phyloP scores from a whole-genome alignment of 2,888 invertebrate species.

The Acholoe squamosa region DNA sequence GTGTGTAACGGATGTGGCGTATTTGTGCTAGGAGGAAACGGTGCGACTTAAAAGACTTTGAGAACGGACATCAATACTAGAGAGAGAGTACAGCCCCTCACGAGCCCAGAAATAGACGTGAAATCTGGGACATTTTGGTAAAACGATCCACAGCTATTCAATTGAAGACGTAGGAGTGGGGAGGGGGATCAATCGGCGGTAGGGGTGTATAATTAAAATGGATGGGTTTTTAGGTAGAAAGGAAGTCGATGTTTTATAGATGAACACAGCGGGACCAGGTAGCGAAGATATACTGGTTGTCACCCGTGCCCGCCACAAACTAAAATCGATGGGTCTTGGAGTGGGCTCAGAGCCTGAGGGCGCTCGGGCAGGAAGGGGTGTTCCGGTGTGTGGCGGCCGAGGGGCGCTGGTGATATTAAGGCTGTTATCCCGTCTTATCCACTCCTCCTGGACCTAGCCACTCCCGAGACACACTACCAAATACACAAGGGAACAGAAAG shows the following conservation, averaged over 20 bases:
- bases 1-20: too few species aligned
- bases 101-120: background rate
- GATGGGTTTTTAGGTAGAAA: slow-evolving; percentile 59
- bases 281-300: slow-evolving; percentile 60
- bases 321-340: slow-evolving; percentile 57
- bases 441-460: background rate
- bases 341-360: background rate
- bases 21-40: too few species aligned
- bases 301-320: slow-evolving; percentile 46
- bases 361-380: background rate
- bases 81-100: too few species aligned
- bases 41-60: too few species aligned
- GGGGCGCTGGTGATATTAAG: background rate
- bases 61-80: too few species aligned
- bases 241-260: slow-evolving; percentile 57
- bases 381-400: background rate
- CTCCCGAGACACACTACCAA: background rate
- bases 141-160: slow-evolving; percentile 31
- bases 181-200: background rate
- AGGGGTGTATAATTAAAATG: slow-evolving; percentile 54
- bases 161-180: slow-evolving; percentile 27
- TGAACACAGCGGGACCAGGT: slow-evolving; percentile 54
- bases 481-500: background rate
- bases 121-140: slow-evolving; percentile 30
- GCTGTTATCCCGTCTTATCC: background rate